These are phyloP conservation scores for Caenorhabditis sinica DNA, from an alignment of 2,888 invertebrate genomes.

Conservation along the genomic window DNA sequence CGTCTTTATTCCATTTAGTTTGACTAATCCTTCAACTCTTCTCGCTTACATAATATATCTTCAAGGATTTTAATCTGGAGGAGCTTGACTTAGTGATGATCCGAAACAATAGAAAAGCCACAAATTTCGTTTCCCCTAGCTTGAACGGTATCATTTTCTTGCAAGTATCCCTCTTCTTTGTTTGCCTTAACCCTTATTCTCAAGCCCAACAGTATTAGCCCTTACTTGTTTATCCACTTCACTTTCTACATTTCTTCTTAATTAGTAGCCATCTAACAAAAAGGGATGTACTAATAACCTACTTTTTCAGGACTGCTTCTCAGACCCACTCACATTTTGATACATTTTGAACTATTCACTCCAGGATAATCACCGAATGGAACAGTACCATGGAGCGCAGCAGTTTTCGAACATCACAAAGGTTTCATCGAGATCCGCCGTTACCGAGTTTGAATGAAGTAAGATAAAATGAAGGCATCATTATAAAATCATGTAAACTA, in stretches of 20 bases:
- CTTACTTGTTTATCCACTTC: constrained; percentile 32
- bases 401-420: constrained; percentile 38
- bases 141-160: too few species aligned
- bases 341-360: constrained; percentile 6
- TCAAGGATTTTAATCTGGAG: too few species aligned
- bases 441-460: constrained; percentile 26
- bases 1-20: constrained; percentile 12
- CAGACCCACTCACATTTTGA: constrained; percentile 45
- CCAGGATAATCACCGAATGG: too few species aligned
- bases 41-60: not conserved
- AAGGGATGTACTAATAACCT: too few species aligned
- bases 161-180: not conserved
- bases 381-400: constrained; percentile 39
- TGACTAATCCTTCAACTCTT: constrained; percentile 10
- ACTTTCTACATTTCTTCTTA: not conserved
- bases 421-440: constrained; percentile 39
- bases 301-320: too few species aligned
- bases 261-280: constrained; percentile 4
- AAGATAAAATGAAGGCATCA: too few species aligned
- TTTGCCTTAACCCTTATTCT: not conserved
- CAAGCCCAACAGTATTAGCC: not conserved
- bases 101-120: too few species aligned
- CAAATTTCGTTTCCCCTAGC: too few species aligned
- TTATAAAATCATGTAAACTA: too few species aligned
- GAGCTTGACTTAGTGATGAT: not conserved